phyloP scores from a whole-genome alignment of 2,888 invertebrate species.

The Rotaria sp. region DNA sequence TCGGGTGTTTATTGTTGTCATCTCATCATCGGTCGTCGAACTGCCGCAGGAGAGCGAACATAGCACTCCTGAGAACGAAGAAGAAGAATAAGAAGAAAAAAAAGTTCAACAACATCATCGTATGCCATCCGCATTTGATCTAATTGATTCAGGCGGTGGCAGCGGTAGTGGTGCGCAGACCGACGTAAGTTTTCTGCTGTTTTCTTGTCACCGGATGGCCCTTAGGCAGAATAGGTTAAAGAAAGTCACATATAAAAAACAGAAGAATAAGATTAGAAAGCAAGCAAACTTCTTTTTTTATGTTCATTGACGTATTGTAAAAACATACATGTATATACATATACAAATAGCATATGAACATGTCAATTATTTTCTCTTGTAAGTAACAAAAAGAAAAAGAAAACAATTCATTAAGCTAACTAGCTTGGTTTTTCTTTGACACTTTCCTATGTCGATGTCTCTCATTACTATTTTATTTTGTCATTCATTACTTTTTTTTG shows the following conservation, averaged over 20 bases:
- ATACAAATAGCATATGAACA: background rate
- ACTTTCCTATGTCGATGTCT: background rate
- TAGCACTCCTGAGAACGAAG: conserved; percentile 19
- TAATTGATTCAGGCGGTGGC: conserved; percentile 29
- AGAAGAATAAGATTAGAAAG: background rate
- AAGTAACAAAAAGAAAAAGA: background rate
- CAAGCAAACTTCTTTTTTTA: background rate
- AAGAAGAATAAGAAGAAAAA: conserved; percentile 5
- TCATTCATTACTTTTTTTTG: background rate
- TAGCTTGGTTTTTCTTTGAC: background rate
- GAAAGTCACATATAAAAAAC: background rate
- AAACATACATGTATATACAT: background rate
- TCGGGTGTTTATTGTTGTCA: conserved; percentile 24
- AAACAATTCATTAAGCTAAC: conserved; percentile 1
- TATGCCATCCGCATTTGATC: conserved; percentile 31
- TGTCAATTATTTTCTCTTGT: background rate
- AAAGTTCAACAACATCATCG: background rate
- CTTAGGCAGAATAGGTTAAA: background rate
- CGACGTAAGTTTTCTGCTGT: conserved; percentile 21
- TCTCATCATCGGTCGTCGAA: conserved; percentile 11
- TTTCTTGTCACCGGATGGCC: conserved; percentile 5
- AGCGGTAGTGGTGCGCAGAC: conserved; percentile 3
- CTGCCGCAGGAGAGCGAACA: conserved; percentile 19
- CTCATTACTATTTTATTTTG: background rate
- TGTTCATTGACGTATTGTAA: background rate